phyloP scores from a whole-genome alignment of 37 sponge, comb jelly and placozoan genomes.

The Hormiphora californensis region DNA sequence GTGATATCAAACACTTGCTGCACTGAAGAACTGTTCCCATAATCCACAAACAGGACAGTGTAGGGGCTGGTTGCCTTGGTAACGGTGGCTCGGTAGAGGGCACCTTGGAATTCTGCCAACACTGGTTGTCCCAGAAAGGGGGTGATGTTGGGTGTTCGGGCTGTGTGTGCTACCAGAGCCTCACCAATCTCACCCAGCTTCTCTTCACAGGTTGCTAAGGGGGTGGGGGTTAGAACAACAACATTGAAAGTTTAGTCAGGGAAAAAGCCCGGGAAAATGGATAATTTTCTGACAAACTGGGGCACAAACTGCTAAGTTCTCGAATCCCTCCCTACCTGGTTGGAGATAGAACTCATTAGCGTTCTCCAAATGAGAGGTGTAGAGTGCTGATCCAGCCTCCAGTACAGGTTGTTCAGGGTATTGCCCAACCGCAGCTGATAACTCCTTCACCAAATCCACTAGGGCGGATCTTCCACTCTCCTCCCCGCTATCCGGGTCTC shows the following conservation, averaged over 20 bases:
- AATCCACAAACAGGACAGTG: background rate
- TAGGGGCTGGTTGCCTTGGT: background rate
- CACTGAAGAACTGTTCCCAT: background rate
- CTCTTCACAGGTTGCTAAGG: background rate
- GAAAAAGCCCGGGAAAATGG: background rate
- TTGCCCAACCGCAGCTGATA: background rate
- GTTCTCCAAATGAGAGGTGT: background rate
- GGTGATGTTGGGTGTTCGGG: background rate
- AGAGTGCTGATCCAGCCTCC: background rate
- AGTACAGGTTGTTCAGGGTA: background rate
- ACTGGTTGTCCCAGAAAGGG: conserved; percentile 24
- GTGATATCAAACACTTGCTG: background rate
- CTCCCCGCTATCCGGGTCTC: no score
- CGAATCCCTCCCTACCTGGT: background rate
- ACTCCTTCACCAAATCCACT: background rate
- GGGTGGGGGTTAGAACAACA: background rate
- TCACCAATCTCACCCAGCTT: background rate
- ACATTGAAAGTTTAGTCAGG: background rate
- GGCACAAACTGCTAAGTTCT: background rate
- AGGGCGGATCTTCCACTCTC: no score
- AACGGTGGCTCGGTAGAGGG: background rate
- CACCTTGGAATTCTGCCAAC: background rate
- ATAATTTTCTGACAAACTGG: background rate
- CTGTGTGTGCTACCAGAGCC: background rate
- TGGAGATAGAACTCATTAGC: background rate